A percentile compares a stretch with the other conserved stretches of the same genome.
Evolutionary conservation across 2,888 invertebrate genomes (phyloP).

Genomic region (Ptychoptera contaminata): DNA sequence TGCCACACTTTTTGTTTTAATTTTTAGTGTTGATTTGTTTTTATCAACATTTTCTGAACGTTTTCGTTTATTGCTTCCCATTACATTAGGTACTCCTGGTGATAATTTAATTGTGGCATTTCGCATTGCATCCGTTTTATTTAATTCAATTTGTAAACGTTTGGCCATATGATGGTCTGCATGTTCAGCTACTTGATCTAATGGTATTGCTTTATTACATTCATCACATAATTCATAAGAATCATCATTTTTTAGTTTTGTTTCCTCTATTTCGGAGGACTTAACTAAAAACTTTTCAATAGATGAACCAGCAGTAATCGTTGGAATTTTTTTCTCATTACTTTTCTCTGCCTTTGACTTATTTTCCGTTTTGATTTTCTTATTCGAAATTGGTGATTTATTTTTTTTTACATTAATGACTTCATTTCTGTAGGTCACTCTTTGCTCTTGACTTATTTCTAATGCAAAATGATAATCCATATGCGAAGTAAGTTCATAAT

Average conservation of each 20-base stretch:
- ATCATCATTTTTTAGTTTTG: not conserved
- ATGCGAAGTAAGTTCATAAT: conserved; percentile 47
- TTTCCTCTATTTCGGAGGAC: conserved; percentile 10
- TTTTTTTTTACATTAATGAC: conserved; percentile 13
- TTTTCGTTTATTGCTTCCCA: no score
- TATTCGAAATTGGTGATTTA: conserved; percentile 10
- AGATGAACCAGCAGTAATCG: conserved; percentile 11
- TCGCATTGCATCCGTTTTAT: conserved; percentile 17
- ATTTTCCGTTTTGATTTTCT: conserved; percentile 8
- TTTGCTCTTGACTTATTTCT: conserved; percentile 43
- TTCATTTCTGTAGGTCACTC: conserved; percentile 22
- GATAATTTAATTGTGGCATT: not conserved
- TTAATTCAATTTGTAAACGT: conserved; percentile 38
- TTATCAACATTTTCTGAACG: no score
- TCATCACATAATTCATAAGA: conserved; percentile 41
- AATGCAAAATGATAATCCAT: conserved; percentile 59
- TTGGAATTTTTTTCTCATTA: conserved; percentile 3
- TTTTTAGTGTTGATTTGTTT: no score
- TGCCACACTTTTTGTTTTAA: no score
- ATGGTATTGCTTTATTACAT: conserved; percentile 46
- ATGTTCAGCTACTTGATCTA: conserved; percentile 54
- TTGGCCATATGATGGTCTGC: conserved; percentile 74
- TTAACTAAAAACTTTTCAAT: conserved; percentile 11
- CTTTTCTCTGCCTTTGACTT: not conserved
- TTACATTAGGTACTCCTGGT: no score